Evolutionary conservation across 2,888 invertebrate species (phyloP), one percentile per base, ranked within the genome.

Genomic region (Acanthococcus lagerstroemiae): DNA sequence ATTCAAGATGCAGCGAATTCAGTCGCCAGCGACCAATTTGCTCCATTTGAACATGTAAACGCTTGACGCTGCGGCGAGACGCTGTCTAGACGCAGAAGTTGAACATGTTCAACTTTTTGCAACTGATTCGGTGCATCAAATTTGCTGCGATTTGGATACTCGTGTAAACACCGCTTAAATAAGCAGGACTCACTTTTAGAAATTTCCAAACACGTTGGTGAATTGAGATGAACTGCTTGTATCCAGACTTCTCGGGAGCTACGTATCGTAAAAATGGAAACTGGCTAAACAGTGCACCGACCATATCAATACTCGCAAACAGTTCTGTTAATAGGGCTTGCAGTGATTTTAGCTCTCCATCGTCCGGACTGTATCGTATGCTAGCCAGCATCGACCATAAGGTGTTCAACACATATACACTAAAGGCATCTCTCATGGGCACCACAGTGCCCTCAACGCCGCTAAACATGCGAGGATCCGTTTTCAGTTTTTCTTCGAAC

Each of bases 351-450:
- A 90, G 80, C 71, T 87, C 83, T 27, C 82, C 78, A 70, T 90
- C 87, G 30, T 83, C 84, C 0, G 83, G 81, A 58, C 82, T 82
- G 72, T 88, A 88, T 57, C 88, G 80, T 48, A 82, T 82, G 1
- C 89, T 87, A 4, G 90, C 87, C 81, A 90, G 82, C 87, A 91
- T 88, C 56, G 82, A 82, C 90, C 90, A 91, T 0, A 90, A 75
- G 0, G 87, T 86, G 71, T 91, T 91, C 6, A 91, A 76, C 22
- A 89, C 84, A 69, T 87, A 85, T 0, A 88, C 84, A 22, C 84
- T 85, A 72, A 90, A 90, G 60, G 86, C 80, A 66, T 86, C 84
- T 67, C 86, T 83, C 84, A 90, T 86, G 69, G 82, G 79, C 0
- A 87, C 77, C 0, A 82, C 74, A 0, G 80, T 80, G 48, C 79